Conservation (phyloP, 2,888 invertebrate species). For the Margaritifera margaritifera region DNA sequence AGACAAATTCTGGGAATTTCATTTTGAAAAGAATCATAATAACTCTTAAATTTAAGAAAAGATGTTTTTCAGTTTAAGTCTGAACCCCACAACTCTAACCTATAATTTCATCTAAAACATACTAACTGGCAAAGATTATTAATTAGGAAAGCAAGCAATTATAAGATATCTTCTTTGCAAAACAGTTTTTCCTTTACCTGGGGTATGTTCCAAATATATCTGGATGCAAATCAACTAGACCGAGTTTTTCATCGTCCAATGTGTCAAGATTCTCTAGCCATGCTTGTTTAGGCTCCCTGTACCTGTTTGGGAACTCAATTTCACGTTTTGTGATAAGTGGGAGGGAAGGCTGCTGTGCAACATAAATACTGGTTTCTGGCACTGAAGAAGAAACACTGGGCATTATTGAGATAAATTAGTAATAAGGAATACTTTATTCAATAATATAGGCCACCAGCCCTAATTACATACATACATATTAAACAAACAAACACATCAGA, state of each 20-base stretch:
- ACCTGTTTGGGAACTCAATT: conserved; percentile 53
- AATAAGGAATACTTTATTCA: too few relatives aligned
- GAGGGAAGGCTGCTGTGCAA: conserved; percentile 28
- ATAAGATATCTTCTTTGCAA: conserved; percentile 33
- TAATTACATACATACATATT: too few relatives aligned
- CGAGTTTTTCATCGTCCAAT: conserved; percentile 75
- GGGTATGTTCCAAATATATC: conserved; percentile 87
- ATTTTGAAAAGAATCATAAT: too few relatives aligned
- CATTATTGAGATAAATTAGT: too few relatives aligned
- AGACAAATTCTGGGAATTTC: too few relatives aligned
- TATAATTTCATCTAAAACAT: too few relatives aligned
- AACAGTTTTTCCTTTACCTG: conserved; percentile 73
- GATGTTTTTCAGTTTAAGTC: neutral
- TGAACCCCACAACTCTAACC: neutral
- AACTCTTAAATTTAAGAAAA: too few relatives aligned
- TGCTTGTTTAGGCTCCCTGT: conserved; percentile 63
- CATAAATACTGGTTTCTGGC: too few relatives aligned
- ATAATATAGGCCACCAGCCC: too few relatives aligned
- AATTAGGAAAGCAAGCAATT: neutral
- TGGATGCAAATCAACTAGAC: conserved; percentile 91
- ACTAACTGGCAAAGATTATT: too few relatives aligned
- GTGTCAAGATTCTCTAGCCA: conserved; percentile 71
- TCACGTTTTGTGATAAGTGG: conserved; percentile 65
- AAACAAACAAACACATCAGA: too few relatives aligned
- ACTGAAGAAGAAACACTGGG: too few relatives aligned